A percentile compares a stretch with the other conserved stretches of the same genome.
phyloP scores from a whole-genome alignment of 1,140 invertebrate genomes.

The Caerostris darwini region DNA sequence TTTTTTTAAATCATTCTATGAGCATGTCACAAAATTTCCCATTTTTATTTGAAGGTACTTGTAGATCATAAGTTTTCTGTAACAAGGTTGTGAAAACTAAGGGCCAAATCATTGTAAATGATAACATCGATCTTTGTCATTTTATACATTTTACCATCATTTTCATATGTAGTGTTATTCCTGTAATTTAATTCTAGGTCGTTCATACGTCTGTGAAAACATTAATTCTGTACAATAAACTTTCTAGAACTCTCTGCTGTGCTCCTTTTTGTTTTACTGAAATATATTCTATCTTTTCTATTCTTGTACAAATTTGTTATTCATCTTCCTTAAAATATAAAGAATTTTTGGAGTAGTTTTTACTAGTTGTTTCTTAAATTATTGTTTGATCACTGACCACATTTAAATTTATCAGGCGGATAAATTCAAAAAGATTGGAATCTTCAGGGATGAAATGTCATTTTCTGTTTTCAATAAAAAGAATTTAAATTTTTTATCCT shows the following conservation, averaged over 20 bases:
- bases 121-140: constrained; percentile 64
- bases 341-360: no score
- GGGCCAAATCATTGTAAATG: constrained; percentile 76
- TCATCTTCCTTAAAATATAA: no score
- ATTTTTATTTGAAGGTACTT: background rate
- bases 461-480: no score
- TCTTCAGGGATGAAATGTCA: no score
- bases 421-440: no score
- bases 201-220: constrained; percentile 29
- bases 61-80: background rate
- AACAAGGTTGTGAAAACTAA: constrained; percentile 49
- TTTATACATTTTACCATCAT: constrained; percentile 71
- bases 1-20: background rate
- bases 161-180: background rate
- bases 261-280: background rate
- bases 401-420: no score
- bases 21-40: background rate
- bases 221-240: constrained; percentile 63
- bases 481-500: no score
- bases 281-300: background rate
- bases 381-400: no score
- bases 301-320: background rate
- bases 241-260: constrained; percentile 8
- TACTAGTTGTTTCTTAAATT: no score
- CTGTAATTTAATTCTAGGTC: background rate